phyloP scores from a whole-genome alignment of 2,113 vertebrate species.

The Tachuris rubrigastra region DNA sequence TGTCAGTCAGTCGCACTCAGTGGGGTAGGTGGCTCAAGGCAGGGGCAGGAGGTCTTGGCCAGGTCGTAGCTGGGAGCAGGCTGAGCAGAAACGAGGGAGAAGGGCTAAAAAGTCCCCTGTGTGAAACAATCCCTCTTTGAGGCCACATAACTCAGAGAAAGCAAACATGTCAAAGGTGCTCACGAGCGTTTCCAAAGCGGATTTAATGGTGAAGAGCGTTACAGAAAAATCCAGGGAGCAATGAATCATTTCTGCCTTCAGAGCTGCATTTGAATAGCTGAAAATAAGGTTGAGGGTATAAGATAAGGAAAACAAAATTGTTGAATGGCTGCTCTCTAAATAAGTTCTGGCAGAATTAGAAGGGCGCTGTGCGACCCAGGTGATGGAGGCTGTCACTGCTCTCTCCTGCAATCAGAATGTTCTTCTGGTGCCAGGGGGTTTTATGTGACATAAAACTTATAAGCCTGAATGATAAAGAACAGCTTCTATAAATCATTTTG shows the following conservation, averaged over 20 bases:
- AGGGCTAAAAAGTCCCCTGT: background rate
- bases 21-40: background rate
- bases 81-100: background rate
- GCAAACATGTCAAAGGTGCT: background rate
- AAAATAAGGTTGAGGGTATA: background rate
- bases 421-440: background rate
- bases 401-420: background rate
- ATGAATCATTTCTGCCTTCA: constrained; percentile 14
- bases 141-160: background rate
- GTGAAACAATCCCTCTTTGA: background rate
- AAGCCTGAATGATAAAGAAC: constrained; percentile 20
- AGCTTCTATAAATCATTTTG: constrained; percentile 42
- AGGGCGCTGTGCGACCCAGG: background rate
- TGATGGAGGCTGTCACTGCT: background rate
- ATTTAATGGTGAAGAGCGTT: background rate
- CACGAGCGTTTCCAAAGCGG: accelerated
- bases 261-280: background rate
- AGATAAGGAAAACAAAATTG: constrained; percentile 7
- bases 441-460: background rate
- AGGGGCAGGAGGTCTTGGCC: background rate
- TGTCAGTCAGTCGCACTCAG: background rate
- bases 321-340: background rate
- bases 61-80: background rate
- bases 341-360: background rate
- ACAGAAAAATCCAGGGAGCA: background rate